Base-by-base conservation (phyloP, 1,140 invertebrate genomes). In the Musca domestica region DNA sequence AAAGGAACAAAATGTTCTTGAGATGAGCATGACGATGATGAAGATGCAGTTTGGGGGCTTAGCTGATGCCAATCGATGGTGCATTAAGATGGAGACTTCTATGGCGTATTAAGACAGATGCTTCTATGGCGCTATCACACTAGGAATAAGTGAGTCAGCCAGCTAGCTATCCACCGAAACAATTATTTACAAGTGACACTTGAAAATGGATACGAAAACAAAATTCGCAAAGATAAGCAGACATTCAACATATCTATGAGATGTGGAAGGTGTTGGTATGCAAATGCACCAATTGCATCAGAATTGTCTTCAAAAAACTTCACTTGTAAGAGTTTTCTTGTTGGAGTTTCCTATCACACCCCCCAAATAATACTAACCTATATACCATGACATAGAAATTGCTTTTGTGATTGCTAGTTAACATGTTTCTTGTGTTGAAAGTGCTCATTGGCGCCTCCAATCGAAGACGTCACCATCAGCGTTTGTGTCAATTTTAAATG, bases 161-260 rank as follows among this genome's bases (percentile, higher is more conserved):
- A n/a, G n/a, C n/a, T n/a, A n/a, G n/a, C n/a, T n/a, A n/a, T n/a
- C n/a, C n/a, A n/a, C n/a, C n/a, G n/a, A n/a, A n/a, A n/a, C n/a
- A n/a, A n/a, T n/a, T n/a, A n/a, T n/a, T n/a, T 54, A 54, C 51
- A 54, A 54, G 10, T 54, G 51, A 54, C 22, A 54, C 51, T 54
- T 54, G 9, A 54, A 54, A 23, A 54, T 23, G 15, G 25, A 54
- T 6, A 46, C 10, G 10, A 46, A 3, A 46, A 46, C 15, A 12
- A 46, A 46, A 46, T 46, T 3, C 10, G 10, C 15, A 46, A 46
- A 46, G 41, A 46, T 12, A 9, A 46, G 41, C 10, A 46, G 3
- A n/a, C n/a, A n/a, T n/a, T 12, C 10, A 46, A 3, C 10, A 2
- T 15, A 15, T 12, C 10, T 15, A 3, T 1, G 15, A 12, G 41